phyloP scores from a whole-genome alignment of 2,113 vertebrate species.

The Reinhardtius hippoglossoides region DNA sequence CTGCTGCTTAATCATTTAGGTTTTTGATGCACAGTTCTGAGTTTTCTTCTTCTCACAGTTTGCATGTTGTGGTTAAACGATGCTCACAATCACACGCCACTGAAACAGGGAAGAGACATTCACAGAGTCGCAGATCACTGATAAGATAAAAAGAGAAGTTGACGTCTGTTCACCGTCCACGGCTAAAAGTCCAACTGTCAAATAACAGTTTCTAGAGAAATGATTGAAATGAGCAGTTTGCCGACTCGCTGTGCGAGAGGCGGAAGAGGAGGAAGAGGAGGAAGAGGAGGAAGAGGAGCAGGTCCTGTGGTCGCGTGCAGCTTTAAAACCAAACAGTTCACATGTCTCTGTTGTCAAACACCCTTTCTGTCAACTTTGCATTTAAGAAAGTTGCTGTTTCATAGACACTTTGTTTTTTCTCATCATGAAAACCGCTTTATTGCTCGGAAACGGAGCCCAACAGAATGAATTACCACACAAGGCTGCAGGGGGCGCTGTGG shows the following conservation, averaged over 20 bases:
- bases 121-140: not conserved
- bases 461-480: no score
- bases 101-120: slow-evolving; percentile 50
- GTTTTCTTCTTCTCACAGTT: not conserved
- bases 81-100: not conserved
- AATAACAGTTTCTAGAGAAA: not conserved
- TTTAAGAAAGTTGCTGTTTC: no score
- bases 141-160: slow-evolving; percentile 40
- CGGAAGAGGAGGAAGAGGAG: no score
- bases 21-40: not conserved
- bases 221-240: not conserved
- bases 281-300: not conserved
- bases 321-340: not conserved
- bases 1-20: not conserved
- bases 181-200: not conserved
- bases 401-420: no score
- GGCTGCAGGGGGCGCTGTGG: no score
- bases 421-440: no score
- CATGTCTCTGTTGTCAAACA: not conserved
- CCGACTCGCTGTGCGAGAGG: no score
- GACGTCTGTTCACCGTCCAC: not conserved
- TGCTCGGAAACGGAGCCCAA: no score
- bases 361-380: not conserved
- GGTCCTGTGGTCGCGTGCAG: slow-evolving; percentile 17
- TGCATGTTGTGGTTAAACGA: not conserved